phyloP scores from a whole-genome alignment of 2,797 vertebrate genomes.

The Eremophila alpestris region DNA sequence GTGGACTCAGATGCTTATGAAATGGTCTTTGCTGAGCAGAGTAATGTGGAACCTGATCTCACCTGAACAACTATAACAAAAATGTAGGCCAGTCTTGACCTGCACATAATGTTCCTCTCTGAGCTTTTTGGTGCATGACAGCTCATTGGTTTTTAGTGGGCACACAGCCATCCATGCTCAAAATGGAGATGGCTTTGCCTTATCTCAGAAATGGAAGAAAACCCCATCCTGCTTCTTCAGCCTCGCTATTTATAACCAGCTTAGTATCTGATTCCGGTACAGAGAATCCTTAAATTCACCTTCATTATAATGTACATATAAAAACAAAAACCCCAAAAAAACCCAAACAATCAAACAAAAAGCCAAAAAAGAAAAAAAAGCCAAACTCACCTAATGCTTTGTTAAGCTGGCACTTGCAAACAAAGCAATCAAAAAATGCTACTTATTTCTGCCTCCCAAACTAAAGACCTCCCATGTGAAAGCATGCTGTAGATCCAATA shows the following conservation, averaged over 20 bases:
- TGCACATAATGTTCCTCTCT: background rate
- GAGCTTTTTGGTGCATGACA: background rate
- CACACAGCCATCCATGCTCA: background rate
- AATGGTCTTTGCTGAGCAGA: background rate
- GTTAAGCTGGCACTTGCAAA: background rate
- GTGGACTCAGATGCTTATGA: background rate
- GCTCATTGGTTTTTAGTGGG: background rate
- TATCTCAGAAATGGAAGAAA: background rate
- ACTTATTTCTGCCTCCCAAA: background rate
- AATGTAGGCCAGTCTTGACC: background rate
- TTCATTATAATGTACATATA: rapidly evolving
- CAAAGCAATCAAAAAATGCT: background rate
- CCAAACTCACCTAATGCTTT: background rate
- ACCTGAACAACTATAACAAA: background rate
- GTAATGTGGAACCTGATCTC: background rate
- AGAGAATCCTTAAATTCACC: background rate
- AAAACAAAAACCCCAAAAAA: background rate
- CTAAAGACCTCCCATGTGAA: background rate
- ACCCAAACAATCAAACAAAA: background rate
- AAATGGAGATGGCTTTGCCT: background rate
- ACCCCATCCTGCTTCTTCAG: background rate
- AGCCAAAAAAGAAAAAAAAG: background rate
- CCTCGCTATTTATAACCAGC: background rate
- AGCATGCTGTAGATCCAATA: background rate
- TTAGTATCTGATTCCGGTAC: background rate